A percentile compares a stretch with the other conserved stretches of the same genome.
These are phyloP conservation scores for Ophion slaviceki DNA, from an alignment of 2,888 invertebrate species.

Conservation along the genomic window DNA sequence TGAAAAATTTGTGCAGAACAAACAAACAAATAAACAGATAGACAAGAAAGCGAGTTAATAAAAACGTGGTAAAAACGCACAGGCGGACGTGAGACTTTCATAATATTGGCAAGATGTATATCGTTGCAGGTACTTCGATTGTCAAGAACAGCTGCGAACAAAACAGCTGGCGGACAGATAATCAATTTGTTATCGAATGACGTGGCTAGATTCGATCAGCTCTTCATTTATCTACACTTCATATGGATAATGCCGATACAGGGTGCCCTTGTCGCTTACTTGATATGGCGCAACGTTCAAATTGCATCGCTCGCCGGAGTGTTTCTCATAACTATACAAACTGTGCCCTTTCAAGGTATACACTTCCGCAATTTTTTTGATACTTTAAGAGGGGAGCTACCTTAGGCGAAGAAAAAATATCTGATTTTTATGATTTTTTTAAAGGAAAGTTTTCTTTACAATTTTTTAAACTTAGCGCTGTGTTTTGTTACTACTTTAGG, in stretches of 20 bases:
- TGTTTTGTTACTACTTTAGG: no score
- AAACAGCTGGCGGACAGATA: constrained; percentile 88
- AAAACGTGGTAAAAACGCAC: no score
- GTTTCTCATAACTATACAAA: constrained; percentile 85
- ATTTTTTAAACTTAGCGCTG: no score
- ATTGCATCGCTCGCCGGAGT: constrained; percentile 87
- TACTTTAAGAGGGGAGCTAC: neutral
- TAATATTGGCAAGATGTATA: no score
- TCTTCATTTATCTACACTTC: constrained; percentile 89
- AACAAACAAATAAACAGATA: no score
- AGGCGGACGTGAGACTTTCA: no score
- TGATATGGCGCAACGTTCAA: constrained; percentile 86
- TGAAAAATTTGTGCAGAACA: no score
- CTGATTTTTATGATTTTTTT: no score
- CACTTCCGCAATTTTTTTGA: neutral
- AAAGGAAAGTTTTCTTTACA: no score
- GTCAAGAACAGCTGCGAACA: constrained; percentile 75
- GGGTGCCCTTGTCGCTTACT: constrained; percentile 86
- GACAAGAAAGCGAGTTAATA: no score
- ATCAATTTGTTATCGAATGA: constrained; percentile 94
- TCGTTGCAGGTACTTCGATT: constrained; percentile 83
- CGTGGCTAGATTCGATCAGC: constrained; percentile 91
- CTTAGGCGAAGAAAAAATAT: no score
- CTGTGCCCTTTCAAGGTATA: constrained; percentile 85
- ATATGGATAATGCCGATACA: constrained; percentile 93